These are phyloP conservation scores for Streptopelia turtur DNA, from an alignment of 2,797 vertebrate genomes.

Conservation along the genomic window DNA sequence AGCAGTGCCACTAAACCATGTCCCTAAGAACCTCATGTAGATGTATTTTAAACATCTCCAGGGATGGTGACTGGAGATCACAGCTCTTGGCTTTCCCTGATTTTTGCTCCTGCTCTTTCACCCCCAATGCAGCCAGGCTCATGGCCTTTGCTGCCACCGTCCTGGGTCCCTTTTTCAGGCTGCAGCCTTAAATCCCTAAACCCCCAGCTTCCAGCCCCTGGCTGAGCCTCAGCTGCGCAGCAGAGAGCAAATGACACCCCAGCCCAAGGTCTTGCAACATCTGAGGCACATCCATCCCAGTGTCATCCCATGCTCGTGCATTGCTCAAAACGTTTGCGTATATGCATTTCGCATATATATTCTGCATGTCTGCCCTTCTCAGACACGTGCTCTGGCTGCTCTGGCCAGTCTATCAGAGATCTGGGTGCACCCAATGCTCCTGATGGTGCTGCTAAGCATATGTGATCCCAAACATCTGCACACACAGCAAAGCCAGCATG, in stretches of 20 bases:
- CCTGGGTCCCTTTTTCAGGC: not conserved
- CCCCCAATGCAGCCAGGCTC: not conserved
- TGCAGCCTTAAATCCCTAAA: not conserved
- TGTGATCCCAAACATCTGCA: not conserved
- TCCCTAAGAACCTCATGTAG: too few species aligned
- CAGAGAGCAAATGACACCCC: not conserved
- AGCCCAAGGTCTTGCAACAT: not conserved
- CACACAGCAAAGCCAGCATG: not conserved
- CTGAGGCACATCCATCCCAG: not conserved
- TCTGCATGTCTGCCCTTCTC: not conserved
- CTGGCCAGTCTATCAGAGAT: not conserved
- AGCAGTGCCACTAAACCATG: too few species aligned
- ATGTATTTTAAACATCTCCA: too few species aligned
- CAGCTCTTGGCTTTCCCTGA: not conserved
- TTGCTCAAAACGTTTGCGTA: not conserved
- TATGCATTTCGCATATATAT: not conserved
- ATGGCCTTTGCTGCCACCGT: not conserved
- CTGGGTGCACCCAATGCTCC: not conserved
- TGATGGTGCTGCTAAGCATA: not conserved
- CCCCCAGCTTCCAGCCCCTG: too few species aligned
- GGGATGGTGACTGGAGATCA: not conserved
- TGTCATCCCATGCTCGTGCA: rapidly evolving
- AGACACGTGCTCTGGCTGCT: not conserved
- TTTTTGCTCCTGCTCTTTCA: not conserved
- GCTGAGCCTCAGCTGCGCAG: not conserved